Evolutionary conservation across 1,140 invertebrate species (phyloP).

Genomic region (Micrasema longulum): DNA sequence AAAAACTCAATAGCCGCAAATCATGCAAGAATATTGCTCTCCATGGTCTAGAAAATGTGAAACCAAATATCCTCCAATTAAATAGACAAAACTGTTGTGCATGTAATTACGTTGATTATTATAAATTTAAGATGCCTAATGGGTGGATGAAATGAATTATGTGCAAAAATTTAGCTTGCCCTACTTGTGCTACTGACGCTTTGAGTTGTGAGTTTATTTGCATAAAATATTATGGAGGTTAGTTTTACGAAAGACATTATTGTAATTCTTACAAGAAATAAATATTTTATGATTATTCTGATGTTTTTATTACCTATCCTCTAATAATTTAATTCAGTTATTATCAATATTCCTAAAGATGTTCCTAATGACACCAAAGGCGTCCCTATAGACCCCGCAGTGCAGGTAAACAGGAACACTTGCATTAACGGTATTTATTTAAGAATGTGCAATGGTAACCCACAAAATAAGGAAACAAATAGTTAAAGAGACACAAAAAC

Average conservation of each 20-base stretch:
- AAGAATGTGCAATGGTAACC: neutral
- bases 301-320: neutral
- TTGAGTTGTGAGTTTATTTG: conserved; percentile 5
- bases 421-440: neutral
- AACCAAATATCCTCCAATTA: neutral
- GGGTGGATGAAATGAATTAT: neutral
- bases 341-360: neutral
- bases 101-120: neutral
- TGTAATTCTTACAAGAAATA: neutral
- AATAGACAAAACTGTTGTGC: neutral
- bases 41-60: neutral
- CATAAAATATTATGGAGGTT: neutral
- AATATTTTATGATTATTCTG: neutral
- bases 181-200: neutral
- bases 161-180: neutral
- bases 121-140: neutral
- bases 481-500: neutral
- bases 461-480: neutral
- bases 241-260: neutral
- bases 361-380: too few relatives aligned
- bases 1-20: neutral
- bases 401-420: neutral
- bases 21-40: neutral
- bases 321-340: neutral
- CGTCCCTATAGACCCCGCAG: neutral